Evolutionary conservation across 37 sponge, comb jelly and placozoan species (phyloP).

Genomic region (Sycon ciliatum): DNA sequence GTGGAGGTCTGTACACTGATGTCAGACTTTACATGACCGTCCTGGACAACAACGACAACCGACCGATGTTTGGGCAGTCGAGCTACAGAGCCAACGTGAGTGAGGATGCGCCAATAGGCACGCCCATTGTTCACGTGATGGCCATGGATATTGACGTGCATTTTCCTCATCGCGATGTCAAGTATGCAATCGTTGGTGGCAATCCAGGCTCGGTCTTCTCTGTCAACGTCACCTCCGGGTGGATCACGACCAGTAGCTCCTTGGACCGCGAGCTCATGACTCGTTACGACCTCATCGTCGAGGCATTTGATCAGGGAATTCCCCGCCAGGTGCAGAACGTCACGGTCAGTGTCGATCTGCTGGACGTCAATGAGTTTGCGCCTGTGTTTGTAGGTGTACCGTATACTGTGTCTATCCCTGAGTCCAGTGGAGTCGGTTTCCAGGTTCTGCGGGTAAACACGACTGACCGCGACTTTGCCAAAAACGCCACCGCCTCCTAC

Average conservation of each 20-base stretch:
- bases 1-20: conserved; percentile 19
- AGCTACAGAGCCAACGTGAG: conserved; percentile 24
- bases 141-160: not conserved
- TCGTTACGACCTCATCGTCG: not conserved
- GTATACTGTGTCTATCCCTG: not conserved
- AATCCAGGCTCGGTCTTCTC: not conserved
- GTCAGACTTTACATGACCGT: not conserved
- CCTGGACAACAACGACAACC: conserved; percentile 1
- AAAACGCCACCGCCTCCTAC: too few relatives aligned
- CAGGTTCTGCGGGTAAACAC: too few relatives aligned
- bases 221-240: not conserved
- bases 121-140: not conserved
- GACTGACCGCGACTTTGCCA: too few relatives aligned
- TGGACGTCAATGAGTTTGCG: not conserved
- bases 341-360: not conserved
- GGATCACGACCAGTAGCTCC: not conserved
- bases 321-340: not conserved
- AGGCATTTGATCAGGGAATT: not conserved
- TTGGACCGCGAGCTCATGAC: not conserved
- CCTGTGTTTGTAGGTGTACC: not conserved
- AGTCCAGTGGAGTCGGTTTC: too few relatives aligned
- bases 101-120: not conserved
- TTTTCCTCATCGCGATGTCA: conserved; percentile 11
- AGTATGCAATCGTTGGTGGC: not conserved
- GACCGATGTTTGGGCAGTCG: not conserved